phyloP scores from a whole-genome alignment of 2,797 vertebrate species.

The Apogon talboti region DNA sequence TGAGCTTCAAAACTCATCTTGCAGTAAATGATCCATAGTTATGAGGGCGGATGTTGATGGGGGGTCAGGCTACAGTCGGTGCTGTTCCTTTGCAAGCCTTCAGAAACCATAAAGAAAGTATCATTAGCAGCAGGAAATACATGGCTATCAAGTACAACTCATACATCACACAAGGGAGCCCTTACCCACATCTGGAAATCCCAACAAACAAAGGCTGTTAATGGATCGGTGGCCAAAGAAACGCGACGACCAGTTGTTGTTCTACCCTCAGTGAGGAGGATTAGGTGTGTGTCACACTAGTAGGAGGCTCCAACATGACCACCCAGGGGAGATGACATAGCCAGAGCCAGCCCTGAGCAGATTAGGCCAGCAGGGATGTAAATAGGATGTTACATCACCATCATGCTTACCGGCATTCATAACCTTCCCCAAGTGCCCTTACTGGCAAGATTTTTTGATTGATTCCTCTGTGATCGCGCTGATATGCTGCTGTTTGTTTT shows the following conservation, averaged over 20 bases:
- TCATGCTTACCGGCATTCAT: conserved; percentile 62
- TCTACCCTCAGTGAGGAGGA: conserved; percentile 41
- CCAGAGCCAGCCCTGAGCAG: conserved; percentile 58
- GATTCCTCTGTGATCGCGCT: conserved; percentile 21
- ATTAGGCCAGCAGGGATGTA: conserved; percentile 75
- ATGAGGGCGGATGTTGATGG: conserved; percentile 15
- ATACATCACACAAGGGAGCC: not conserved
- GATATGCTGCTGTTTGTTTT: conserved; percentile 3
- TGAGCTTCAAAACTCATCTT: conserved; percentile 53
- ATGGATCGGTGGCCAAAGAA: conserved; percentile 1
- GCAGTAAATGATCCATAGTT: conserved; percentile 34
- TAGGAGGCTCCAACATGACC: conserved; percentile 46
- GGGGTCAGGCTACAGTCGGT: conserved; percentile 20
- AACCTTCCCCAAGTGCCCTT: conserved; percentile 38
- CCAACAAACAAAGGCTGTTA: not conserved
- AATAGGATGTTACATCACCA: conserved; percentile 78
- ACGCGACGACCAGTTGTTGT: conserved; percentile 13
- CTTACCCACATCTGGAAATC: not conserved
- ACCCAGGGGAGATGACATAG: conserved; percentile 71
- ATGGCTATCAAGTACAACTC: conserved; percentile 1
- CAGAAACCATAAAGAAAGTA: conserved; percentile 19
- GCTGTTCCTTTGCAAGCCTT: conserved; percentile 21
- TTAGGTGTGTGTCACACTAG: conserved; percentile 52
- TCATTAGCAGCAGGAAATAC: not conserved
- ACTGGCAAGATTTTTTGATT: conserved; percentile 55